Evolutionary conservation across 2,797 vertebrate genomes (phyloP), one percentile per base, ranked within the genome.

Genomic region (Liparis tanakae): DNA sequence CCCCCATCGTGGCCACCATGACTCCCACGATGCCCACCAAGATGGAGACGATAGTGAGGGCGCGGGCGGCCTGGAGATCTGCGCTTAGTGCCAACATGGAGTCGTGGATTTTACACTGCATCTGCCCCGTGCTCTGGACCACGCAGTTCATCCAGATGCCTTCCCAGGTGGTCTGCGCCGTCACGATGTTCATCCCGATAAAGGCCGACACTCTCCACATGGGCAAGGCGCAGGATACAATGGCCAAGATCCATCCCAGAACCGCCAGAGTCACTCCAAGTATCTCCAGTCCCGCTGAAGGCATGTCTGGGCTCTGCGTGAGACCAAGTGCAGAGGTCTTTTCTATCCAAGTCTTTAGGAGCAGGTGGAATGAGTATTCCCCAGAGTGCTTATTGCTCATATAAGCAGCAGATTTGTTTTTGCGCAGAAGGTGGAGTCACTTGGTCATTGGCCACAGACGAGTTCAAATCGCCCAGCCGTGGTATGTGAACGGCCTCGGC

Each of bases 191-290:
- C 79, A 84, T 91, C 7, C 96, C 96, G 14, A 96, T 96, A 83
- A 96, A 97, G 25, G 97, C 96, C 0, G 96, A 90, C 67, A 97
- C 97, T 15, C 91, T 92, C 97, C 97, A 98, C 96, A 96, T 97
- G 78, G 97, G 97, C 79, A 99, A 48, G 0, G 91, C 92, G 0
- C 97, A 98, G 57, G 95, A 93, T 4, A 95, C 58, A 37, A 97
- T 93, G 81, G 90, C 91, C 55, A 90, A 90, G 59, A 97, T 75
- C 96, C 96, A 97, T 25, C 97, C 97, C 69, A 98, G 63, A 54
- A 94, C 78, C 0, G 94, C 94, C 70, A 99, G 87, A 34, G 84
- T 34, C 72, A 96, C 86, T 1, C 96, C 98, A 0, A 96, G 84
- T 60, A 98, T 95, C 94, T 99, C 96, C 87, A 97, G 74, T 71